Conservation (phyloP, 1,140 invertebrate species). For the Anastatus disparis region DNA sequence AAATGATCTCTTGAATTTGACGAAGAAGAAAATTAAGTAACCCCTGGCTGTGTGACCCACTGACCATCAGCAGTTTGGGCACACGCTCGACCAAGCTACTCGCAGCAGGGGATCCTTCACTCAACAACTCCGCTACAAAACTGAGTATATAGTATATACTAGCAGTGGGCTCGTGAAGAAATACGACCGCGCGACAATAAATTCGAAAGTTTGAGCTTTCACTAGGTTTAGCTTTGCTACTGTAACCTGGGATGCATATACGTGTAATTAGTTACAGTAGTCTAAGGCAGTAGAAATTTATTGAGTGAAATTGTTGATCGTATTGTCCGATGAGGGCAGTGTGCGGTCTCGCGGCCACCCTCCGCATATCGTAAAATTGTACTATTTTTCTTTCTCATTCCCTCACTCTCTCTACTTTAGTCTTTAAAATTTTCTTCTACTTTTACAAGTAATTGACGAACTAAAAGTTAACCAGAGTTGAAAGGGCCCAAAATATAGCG, state of each 20-base stretch:
- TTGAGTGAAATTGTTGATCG: not conserved
- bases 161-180: slow-evolving; percentile 36
- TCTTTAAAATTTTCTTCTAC: too few relatives aligned
- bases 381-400: too few relatives aligned
- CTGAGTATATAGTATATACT: not conserved
- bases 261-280: too few relatives aligned
- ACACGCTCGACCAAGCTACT: too few relatives aligned
- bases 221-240: not conserved
- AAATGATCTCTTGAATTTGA: too few relatives aligned
- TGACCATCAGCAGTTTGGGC: too few relatives aligned
- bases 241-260: too few relatives aligned
- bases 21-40: too few relatives aligned
- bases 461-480: not conserved
- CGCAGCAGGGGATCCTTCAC: too few relatives aligned
- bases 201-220: slow-evolving; percentile 41
- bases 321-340: not conserved
- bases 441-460: not conserved
- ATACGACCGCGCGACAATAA: slow-evolving; percentile 43
- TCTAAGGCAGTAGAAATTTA: not conserved
- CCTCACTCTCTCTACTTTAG: not conserved
- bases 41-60: too few relatives aligned
- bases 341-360: slow-evolving; percentile 1
- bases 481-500: not conserved
- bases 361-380: not conserved
- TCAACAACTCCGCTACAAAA: too few relatives aligned